Base-by-base conservation (phyloP, 1,140 invertebrate genomes). In the Pissodes strobi region DNA sequence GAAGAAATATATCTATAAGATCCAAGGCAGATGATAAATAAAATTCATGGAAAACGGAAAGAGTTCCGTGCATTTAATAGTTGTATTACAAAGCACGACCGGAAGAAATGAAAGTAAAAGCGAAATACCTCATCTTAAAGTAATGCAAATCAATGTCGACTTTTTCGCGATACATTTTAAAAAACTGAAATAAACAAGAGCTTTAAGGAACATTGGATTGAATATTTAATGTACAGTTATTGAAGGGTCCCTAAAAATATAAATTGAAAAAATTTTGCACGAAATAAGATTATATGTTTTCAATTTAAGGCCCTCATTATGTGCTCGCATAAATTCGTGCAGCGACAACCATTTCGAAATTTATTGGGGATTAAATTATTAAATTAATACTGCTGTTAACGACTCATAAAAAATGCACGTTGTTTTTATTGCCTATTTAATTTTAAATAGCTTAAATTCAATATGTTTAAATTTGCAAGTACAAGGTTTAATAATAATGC, bases 331-430 rank as follows among this genome's bases (percentile, higher is more conserved):
- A 45, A 45, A 45, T 45, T 45, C 41, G 6, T 45, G 41, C 18
- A 45, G 17, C 8, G 18, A 45, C 15, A 45, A 45, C 15, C 41
- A 45, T 45, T 45, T 21, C 5, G 18, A 1, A 45, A 45, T 45
- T 45, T 45, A 19, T 18, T 45, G 18, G 15, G 41, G 18, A 45
- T 45, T 45, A 45, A 45, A 45, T 19, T 45, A 45, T 45, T 45
- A 45, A 15, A 21, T 45, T 45, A 19, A 45, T 21, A 18, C 19
- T 45, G 3, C 41, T 45, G 2, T 45, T 45, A 45, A 19, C 41
- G 17, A 18, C 12, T 21, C 41, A 45, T 45, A 21, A 45, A 45
- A 45, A 45, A 45, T 45, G 15, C 41, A 45, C 9, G 15, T 45
- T 21, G 19, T 19, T 45, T n/a, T 45, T 45, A 45, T 45, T 45